Conservation (phyloP, 2,888 invertebrate species). For the Papilio elwesi region DNA sequence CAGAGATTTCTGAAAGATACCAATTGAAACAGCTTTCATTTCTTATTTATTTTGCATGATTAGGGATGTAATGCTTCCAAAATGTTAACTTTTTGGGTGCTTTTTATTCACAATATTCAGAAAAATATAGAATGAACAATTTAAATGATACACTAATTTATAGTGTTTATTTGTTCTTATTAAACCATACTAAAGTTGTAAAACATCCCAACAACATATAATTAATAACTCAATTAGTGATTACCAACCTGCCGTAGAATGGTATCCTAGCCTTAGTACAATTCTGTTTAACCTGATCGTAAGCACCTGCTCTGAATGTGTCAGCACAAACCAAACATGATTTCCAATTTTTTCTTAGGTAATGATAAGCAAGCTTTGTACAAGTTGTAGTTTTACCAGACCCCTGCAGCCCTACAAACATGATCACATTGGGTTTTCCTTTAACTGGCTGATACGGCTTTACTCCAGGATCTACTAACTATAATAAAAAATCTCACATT, state of each 20-base stretch:
- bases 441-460: slow-evolving; percentile 98
- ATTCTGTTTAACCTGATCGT: slow-evolving; percentile 99
- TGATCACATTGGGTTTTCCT: slow-evolving; percentile 97
- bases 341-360: slow-evolving; percentile 99
- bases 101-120: too few relatives aligned
- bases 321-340: slow-evolving; percentile 99
- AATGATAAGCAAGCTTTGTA: slow-evolving; percentile 99
- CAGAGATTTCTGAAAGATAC: too few relatives aligned
- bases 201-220: not conserved
- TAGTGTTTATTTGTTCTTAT: too few relatives aligned
- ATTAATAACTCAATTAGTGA: not conserved
- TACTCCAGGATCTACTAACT: slow-evolving; percentile 98
- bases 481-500: slow-evolving; percentile 47
- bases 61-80: too few relatives aligned
- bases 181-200: too few relatives aligned
- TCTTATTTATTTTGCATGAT: too few relatives aligned
- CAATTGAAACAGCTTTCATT: too few relatives aligned
- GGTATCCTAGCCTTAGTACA: slow-evolving; percentile 99
- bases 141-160: too few relatives aligned
- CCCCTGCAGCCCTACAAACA: slow-evolving; percentile 99
- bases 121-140: too few relatives aligned
- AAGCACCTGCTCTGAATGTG: slow-evolving; percentile 99
- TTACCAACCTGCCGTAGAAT: slow-evolving; percentile 95
- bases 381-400: slow-evolving; percentile 99
- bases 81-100: too few relatives aligned